A percentile compares a stretch with the other conserved stretches of the same genome.
Conservation (phyloP, 2,888 invertebrate genomes). For the Troglohyphantes excavatus region DNA sequence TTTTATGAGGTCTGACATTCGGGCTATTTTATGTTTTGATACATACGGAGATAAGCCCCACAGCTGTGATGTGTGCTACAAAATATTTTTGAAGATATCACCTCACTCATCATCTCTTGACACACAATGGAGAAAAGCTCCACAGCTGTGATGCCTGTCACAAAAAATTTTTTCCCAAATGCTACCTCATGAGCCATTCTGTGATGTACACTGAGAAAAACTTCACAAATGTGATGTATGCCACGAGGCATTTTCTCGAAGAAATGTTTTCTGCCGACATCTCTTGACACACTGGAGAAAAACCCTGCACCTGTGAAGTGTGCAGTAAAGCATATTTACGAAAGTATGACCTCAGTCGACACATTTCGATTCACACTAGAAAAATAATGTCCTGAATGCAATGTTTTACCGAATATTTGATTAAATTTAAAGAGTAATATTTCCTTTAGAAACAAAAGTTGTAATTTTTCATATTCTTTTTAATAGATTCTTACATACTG, state of each 20-base stretch:
- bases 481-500: too few relatives aligned
- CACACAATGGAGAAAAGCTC: background rate
- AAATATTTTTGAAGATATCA: background rate
- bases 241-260: slow-evolving; percentile 95
- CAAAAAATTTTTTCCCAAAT: too few relatives aligned
- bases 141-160: background rate
- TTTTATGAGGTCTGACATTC: too few relatives aligned
- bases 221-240: slow-evolving; percentile 86
- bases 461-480: too few relatives aligned
- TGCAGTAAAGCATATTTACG: background rate
- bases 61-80: background rate
- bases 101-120: background rate
- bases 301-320: slow-evolving; percentile 5
- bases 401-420: too few relatives aligned
- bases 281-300: background rate
- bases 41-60: background rate
- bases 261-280: background rate
- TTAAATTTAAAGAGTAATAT: too few relatives aligned
- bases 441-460: too few relatives aligned
- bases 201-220: slow-evolving; percentile 47
- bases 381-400: too few relatives aligned
- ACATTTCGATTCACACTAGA: background rate
- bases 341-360: background rate
- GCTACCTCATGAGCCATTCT: too few relatives aligned
- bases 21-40: background rate